Base-by-base conservation (phyloP, 2,113 vertebrate species). In the Ovibos moschatus region DNA sequence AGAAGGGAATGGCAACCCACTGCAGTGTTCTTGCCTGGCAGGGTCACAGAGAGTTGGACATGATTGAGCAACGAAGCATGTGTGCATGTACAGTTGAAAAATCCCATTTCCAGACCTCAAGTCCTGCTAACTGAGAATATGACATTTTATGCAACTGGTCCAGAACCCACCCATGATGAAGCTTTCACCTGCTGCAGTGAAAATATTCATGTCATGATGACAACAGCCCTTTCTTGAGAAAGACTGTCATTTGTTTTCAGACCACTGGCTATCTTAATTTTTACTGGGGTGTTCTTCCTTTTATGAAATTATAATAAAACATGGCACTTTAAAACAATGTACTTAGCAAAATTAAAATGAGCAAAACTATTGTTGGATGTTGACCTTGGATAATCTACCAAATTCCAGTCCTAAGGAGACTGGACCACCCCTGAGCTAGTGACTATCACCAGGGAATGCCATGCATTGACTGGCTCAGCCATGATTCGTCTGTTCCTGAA, bases 291-390 rank as follows among this genome's bases (percentile, higher is more conserved):
- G 16, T 40, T 62, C 47, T 83, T 95, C 51, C 74, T 87, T 87
- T 92, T 83, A 50, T 96, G 51, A 84, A 96, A 94, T 14, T 86
- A n/a, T 84, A 10, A 60, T n/a, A 74, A 96, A 78, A 30, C 17
- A 67, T 74, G 23, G 2, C 33, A n/a, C 51, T 88, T 90, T 51
- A 21, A 40, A 89, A 74, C 82, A 93, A 78, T 43, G n/a, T 76
- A 83, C 30, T 45, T 57, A 74, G 36, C 16, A 92, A 92, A 95
- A 93, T 62, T 47, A 93, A 96, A 96, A 71, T 74, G 60, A 62
- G 27, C 55, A 45, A 64, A 89, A 51, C 6, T 85, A 53, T 79
- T 74, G 12, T 11, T 83, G 33, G 8, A 14, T 88, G 78, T 74
- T 92, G 7, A 92, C 28, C 21, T 95, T 87, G 60, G 53, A 17